Evolutionary conservation across 2,113 vertebrate species (phyloP).

Genomic region (Pluvianellus socialis): DNA sequence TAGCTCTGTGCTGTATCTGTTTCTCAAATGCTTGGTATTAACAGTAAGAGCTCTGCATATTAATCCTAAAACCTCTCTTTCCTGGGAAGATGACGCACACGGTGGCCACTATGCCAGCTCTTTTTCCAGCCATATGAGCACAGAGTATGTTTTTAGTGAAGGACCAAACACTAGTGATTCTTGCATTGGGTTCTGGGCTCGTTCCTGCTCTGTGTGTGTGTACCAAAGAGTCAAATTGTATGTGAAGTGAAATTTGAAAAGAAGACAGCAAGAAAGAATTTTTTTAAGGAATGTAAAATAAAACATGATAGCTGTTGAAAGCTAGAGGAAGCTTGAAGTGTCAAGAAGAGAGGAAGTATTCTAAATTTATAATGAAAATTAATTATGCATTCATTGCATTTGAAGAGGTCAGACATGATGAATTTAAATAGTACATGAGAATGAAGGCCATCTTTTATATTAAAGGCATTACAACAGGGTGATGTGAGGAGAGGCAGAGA

Average conservation of each 20-base stretch:
- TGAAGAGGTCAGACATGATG: slow-evolving; percentile 64
- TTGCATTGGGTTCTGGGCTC: background rate
- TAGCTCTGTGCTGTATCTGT: background rate
- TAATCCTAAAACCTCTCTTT: background rate
- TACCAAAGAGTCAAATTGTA: background rate
- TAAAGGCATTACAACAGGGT: slow-evolving; percentile 12
- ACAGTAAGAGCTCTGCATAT: background rate
- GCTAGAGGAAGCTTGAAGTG: slow-evolving; percentile 37
- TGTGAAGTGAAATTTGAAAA: slow-evolving; percentile 9
- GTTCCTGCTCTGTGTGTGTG: background rate
- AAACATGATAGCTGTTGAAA: slow-evolving; percentile 49
- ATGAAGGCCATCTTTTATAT: slow-evolving; percentile 18
- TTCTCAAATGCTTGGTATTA: background rate
- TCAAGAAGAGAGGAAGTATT: slow-evolving; percentile 48
- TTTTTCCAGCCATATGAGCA: background rate
- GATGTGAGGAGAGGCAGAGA: background rate
- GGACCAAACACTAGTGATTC: background rate
- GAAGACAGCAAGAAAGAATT: background rate
- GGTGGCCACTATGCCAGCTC: background rate
- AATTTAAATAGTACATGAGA: slow-evolving; percentile 43
- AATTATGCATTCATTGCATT: slow-evolving; percentile 64
- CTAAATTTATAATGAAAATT: slow-evolving; percentile 73
- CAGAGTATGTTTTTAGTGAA: background rate
- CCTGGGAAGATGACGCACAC: background rate
- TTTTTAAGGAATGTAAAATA: slow-evolving; percentile 40